Conservation (phyloP, 2,797 vertebrate species). For the Sebastiscus tertius region DNA sequence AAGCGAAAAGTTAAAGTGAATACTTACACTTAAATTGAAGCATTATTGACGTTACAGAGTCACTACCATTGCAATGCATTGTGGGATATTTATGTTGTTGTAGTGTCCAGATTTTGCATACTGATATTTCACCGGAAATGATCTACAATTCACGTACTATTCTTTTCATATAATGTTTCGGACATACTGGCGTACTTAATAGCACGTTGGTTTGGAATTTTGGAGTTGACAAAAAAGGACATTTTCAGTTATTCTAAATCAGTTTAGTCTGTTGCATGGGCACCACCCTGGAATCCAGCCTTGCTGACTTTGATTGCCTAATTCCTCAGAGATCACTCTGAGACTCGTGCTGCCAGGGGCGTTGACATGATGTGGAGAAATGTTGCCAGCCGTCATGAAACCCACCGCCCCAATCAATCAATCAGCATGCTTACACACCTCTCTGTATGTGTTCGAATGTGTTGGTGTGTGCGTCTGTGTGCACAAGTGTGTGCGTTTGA, state of each 20-base stretch:
- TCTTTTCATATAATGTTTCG: no score
- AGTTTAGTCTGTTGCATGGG: neutral
- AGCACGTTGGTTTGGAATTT: no score
- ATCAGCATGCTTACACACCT: conserved; percentile 59
- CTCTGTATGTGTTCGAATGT: conserved; percentile 29
- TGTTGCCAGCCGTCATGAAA: conserved; percentile 76
- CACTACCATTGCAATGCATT: no score
- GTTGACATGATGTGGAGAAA: conserved; percentile 74
- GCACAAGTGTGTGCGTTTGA: neutral
- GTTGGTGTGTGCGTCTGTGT: conserved; percentile 18
- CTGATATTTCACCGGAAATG: no score
- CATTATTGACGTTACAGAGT: no score
- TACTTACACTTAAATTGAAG: no score
- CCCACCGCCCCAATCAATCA: conserved; percentile 74
- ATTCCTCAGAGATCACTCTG: conserved; percentile 71
- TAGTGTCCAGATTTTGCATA: no score
- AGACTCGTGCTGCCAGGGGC: conserved; percentile 59
- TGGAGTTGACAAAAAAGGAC: neutral
- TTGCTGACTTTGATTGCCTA: conserved; percentile 65
- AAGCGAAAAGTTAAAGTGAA: no score
- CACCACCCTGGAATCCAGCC: conserved; percentile 27
- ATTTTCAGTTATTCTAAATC: conserved; percentile 22
- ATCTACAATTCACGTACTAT: no score
- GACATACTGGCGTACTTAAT: no score
- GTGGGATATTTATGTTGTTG: no score